Conservation (phyloP, 2,888 invertebrate genomes). For the Chesias legatella region DNA sequence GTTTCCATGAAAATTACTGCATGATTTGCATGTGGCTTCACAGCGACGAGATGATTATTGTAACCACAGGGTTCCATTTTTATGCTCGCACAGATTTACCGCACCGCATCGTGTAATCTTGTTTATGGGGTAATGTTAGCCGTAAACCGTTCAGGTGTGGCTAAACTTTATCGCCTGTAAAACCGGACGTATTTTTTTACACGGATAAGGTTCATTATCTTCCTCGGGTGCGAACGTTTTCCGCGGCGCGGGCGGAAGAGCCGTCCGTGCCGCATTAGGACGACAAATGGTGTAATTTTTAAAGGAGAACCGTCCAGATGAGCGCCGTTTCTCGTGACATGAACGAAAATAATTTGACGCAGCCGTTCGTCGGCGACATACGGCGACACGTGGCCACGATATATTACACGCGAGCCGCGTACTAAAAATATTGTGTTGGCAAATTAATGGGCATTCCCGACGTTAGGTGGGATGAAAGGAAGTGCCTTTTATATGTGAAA, state of each 20-base stretch:
- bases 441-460: slow-evolving; percentile 81
- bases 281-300: slow-evolving; percentile 71
- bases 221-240: not conserved
- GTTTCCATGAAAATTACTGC: slow-evolving; percentile 50
- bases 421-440: slow-evolving; percentile 82
- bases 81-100: slow-evolving; percentile 36
- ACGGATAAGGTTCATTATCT: slow-evolving; percentile 14
- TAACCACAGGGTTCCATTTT: slow-evolving; percentile 31
- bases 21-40: slow-evolving; percentile 47
- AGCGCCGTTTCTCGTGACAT: slow-evolving; percentile 78
- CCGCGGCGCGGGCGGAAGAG: slow-evolving; percentile 50
- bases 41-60: slow-evolving; percentile 37
- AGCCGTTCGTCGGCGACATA: slow-evolving; percentile 77
- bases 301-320: slow-evolving; percentile 79
- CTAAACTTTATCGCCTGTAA: slow-evolving; percentile 18
- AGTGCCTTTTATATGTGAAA: slow-evolving; percentile 80
- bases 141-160: slow-evolving; percentile 23
- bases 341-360: slow-evolving; percentile 81
- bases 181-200: slow-evolving; percentile 18
- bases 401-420: slow-evolving; percentile 79
- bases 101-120: slow-evolving; percentile 25
- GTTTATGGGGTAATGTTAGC: slow-evolving; percentile 21
- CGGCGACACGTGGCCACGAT: slow-evolving; percentile 79
- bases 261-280: slow-evolving; percentile 55
- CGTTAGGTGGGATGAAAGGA: slow-evolving; percentile 80